Evolutionary conservation across 2,113 vertebrate genomes (phyloP).

Genomic region (Phaethon lepturus): DNA sequence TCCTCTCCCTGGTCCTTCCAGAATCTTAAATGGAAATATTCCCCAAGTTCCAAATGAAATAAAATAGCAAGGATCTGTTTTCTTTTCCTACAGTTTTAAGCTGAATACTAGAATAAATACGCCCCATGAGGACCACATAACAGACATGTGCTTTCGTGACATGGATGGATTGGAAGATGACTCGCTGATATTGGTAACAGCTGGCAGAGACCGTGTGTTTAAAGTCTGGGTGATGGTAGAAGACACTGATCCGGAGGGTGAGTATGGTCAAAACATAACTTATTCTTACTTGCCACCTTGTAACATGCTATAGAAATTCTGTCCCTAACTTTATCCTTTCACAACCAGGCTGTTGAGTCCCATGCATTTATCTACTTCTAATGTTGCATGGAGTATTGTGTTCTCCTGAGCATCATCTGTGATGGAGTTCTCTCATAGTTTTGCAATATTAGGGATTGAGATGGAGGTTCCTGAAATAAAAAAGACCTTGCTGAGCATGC

Average conservation of each 20-base stretch:
- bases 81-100: conserved; percentile 80
- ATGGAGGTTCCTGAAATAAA: background rate
- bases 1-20: background rate
- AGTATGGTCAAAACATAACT: background rate
- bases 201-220: conserved; percentile 87
- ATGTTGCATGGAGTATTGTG: background rate
- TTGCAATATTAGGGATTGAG: background rate
- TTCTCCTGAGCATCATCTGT: background rate
- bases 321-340: background rate
- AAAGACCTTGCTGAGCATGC: background rate
- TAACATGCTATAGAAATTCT: background rate
- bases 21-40: background rate
- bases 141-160: conserved; percentile 86
- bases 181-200: conserved; percentile 84
- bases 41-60: background rate
- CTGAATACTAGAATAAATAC: conserved; percentile 89
- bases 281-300: background rate
- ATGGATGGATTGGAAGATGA: conserved; percentile 58
- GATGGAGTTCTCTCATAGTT: background rate
- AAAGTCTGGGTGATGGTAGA: conserved; percentile 90
- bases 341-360: background rate
- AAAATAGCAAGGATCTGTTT: background rate
- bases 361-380: background rate
- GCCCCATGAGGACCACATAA: conserved; percentile 87
- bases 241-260: conserved; percentile 80